Base-by-base conservation (phyloP, 2,888 invertebrate genomes). In the Acleris emargana region DNA sequence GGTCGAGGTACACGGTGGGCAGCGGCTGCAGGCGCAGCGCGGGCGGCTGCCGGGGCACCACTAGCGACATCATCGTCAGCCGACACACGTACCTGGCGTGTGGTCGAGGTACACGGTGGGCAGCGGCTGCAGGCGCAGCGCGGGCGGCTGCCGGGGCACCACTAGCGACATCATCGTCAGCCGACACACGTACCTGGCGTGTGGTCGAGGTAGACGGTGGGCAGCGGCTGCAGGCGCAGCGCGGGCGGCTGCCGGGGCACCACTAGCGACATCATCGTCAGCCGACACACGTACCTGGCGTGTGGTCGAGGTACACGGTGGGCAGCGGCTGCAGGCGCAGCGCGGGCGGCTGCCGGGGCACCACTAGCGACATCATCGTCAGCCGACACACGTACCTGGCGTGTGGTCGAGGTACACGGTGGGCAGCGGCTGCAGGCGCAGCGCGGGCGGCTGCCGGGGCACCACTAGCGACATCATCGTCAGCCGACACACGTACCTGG, bases 321-420 rank as follows among this genome's bases (percentile, higher is more conserved):
- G 96, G 95, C 71, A 96, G 87, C 0, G 96, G 95, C 77, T 96
- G 95, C 68, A 96, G 43, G 89, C 94, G 69, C 93, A 95, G 70
- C 92, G 94, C 57, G 94, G 94, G 94, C 25, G 95, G 94, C 5
- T 74, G 64, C 22, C 67, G 67, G 62, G 72, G 59, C 49, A 5
- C 25, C 25, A 5, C 25, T 1, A 25, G 0, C 25, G 2, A 25
- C 25, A 25, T 25, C 25, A 25, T 5, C 25, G 5, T 25, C 25
- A 25, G 25, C 25, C 25, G 25, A 25, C 5, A 22, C n/a, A 72
- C 75, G 64, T 3, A 84, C 84, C 72, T 0, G 81, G 80, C 0
- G 62, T 32, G 22, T 28, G 11, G 58, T 76, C 77, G n/a, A 86
- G 69, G 17, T 82, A 79, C 1, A 88, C 76, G 74, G 96, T 96